Percentiles rank a stretch among this genome's conserved stretches.
Evolutionary conservation across 2,888 invertebrate genomes (phyloP).

Genomic region (Penaeus monodon): DNA sequence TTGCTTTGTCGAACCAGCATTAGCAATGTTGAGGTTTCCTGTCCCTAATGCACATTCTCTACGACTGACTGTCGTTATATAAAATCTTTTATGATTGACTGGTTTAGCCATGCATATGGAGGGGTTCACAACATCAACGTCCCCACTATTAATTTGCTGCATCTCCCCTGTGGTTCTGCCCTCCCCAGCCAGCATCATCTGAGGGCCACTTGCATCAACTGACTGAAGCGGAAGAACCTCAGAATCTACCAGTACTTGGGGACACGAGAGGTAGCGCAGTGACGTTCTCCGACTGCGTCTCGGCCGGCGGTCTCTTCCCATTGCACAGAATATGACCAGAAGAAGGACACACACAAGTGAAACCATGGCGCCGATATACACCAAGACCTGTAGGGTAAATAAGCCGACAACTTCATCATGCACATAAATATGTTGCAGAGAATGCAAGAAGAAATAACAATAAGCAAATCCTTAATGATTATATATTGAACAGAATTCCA

Average conservation of each 20-base stretch:
- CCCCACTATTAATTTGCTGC: too few relatives aligned
- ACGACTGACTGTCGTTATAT: too few relatives aligned
- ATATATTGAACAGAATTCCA: too few relatives aligned
- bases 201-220: conserved; percentile 27
- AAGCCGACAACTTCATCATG: background rate
- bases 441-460: background rate
- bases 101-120: too few relatives aligned
- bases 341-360: conserved; percentile 55
- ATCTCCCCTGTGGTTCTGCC: too few relatives aligned
- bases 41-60: too few relatives aligned
- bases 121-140: too few relatives aligned
- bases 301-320: conserved; percentile 52
- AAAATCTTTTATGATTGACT: too few relatives aligned
- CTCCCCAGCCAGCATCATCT: conserved; percentile 16
- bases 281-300: conserved; percentile 25
- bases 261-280: conserved; percentile 20
- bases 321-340: conserved; percentile 57
- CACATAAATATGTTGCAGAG: too few relatives aligned
- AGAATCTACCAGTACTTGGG: conserved; percentile 42
- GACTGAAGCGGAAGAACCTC: conserved; percentile 42
- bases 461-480: background rate
- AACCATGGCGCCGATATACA: conserved; percentile 56
- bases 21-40: too few relatives aligned
- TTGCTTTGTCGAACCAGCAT: too few relatives aligned
- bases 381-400: conserved; percentile 48